Percentiles rank a stretch among this genome's conserved stretches.
Conservation (phyloP, 2,888 invertebrate genomes). For the Synanthedon andrenaeformis region DNA sequence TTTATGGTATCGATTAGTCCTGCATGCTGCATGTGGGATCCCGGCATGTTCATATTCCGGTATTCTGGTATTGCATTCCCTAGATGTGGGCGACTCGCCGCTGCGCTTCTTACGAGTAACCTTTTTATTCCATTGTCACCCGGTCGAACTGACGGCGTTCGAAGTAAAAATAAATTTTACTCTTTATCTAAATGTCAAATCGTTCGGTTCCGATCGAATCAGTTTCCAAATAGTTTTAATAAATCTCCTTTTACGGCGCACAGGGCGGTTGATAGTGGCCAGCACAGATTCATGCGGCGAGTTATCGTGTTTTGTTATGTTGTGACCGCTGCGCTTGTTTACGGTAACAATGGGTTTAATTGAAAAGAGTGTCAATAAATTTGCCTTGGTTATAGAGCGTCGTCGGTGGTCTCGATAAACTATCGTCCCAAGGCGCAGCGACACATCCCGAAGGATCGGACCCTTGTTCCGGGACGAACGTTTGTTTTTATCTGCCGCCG, state of each 20-base stretch:
- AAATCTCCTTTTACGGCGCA: constrained; percentile 68
- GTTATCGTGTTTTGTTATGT: constrained; percentile 66
- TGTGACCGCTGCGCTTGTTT: constrained; percentile 56
- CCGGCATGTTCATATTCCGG: too few species aligned
- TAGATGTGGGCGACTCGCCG: constrained; percentile 49
- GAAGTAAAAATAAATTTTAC: constrained; percentile 67
- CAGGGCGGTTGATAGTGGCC: constrained; percentile 49
- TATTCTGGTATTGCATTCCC: too few species aligned
- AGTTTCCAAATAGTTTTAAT: constrained; percentile 70
- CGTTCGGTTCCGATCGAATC: constrained; percentile 69
- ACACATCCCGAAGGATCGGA: constrained; percentile 45
- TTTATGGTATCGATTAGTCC: too few species aligned
- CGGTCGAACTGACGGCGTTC: constrained; percentile 40
- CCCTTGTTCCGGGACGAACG: constrained; percentile 45
- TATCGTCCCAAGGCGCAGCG: constrained; percentile 30
- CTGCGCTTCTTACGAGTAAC: constrained; percentile 64
- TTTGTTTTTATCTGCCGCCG: constrained; percentile 58
- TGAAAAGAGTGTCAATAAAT: constrained; percentile 70
- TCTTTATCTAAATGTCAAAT: constrained; percentile 71
- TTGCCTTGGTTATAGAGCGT: constrained; percentile 47
- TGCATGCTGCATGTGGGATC: too few species aligned
- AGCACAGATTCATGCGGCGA: constrained; percentile 56
- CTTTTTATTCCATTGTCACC: constrained; percentile 70
- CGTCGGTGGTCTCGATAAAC: constrained; percentile 64
- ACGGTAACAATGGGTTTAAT: constrained; percentile 65